Evolutionary conservation across 1,140 invertebrate genomes (phyloP), one percentile per base, ranked within the genome.

Genomic region (Brachionus angularis): DNA sequence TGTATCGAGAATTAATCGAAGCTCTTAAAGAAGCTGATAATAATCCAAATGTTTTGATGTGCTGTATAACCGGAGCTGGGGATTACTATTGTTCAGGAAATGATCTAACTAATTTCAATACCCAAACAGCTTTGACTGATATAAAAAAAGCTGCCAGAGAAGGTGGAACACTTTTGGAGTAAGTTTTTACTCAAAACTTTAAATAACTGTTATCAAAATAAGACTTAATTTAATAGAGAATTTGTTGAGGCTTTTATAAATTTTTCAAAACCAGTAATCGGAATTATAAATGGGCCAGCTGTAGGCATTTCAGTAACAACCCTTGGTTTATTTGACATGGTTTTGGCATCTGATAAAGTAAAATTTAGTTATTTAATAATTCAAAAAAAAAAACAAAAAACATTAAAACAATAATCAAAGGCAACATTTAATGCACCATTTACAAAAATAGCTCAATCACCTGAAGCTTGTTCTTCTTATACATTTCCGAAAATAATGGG

Each of bases 371-470:
- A n/a, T n/a, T n/a, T n/a, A n/a, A n/a, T n/a, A n/a, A n/a, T n/a
- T n/a, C n/a, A n/a, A n/a, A n/a, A n/a, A n/a, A n/a, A n/a, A n/a
- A n/a, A n/a, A n/a, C n/a, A n/a, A n/a, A n/a, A n/a, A n/a, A n/a
- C n/a, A n/a, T n/a, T n/a, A n/a, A n/a, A n/a, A n/a, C n/a, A n/a
- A n/a, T n/a, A n/a, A n/a, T n/a, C n/a, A n/a, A n/a, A n/a, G n/a
- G 89, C 91, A n/a, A 89, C 87, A 74, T 93, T 96, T 78, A 83
- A 86, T 69, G 90, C 91, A 67, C 92, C 93, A 52, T 95, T 96
- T 79, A 84, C 87, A 31, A 82, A 84, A 73, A 79, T 94, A 25
- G 90, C 90, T 16, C 82, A 94, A 67, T 85, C 87, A 70, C 86
- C 89, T 7, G 92, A 96, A 84, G 91, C 87, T 16, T 86, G 90